These are phyloP conservation scores for Drosophila paulistorum DNA, from an alignment of 1,140 invertebrate species.

Conservation along the genomic window DNA sequence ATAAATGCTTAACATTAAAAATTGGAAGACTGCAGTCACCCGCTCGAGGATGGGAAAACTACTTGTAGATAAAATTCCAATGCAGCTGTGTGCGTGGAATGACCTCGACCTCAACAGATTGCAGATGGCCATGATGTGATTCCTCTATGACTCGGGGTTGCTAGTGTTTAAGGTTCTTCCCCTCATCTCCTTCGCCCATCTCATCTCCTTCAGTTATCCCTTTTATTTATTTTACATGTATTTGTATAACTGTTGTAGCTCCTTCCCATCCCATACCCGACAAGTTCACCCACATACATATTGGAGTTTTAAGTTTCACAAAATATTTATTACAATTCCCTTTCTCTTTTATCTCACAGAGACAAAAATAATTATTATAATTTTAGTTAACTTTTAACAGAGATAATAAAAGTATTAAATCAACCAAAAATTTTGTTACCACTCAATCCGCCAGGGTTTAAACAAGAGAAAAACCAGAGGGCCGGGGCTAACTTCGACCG, in stretches of 20 bases:
- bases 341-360: background rate
- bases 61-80: conserved; percentile 22
- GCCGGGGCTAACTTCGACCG: too few relatives aligned
- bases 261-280: background rate
- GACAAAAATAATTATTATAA: background rate
- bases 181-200: background rate
- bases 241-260: background rate
- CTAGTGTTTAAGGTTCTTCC: conserved; percentile 66
- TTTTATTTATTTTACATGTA: conserved; percentile 63
- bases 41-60: conserved; percentile 36
- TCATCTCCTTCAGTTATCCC: background rate
- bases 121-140: conserved; percentile 77
- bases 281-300: too few relatives aligned
- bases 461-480: too few relatives aligned
- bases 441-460: too few relatives aligned
- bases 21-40: conserved; percentile 58
- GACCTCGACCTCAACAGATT: conserved; percentile 33
- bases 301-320: conserved; percentile 11
- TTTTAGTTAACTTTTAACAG: conserved; percentile 8
- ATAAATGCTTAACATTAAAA: conserved; percentile 9
- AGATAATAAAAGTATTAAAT: conserved; percentile 1
- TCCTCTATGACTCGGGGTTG: conserved; percentile 81
- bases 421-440: background rate
- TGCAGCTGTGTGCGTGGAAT: conserved; percentile 45
- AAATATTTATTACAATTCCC: conserved; percentile 15